Evolutionary conservation across 2,113 vertebrate genomes (phyloP).

Genomic region (Perognathus longimembris): DNA sequence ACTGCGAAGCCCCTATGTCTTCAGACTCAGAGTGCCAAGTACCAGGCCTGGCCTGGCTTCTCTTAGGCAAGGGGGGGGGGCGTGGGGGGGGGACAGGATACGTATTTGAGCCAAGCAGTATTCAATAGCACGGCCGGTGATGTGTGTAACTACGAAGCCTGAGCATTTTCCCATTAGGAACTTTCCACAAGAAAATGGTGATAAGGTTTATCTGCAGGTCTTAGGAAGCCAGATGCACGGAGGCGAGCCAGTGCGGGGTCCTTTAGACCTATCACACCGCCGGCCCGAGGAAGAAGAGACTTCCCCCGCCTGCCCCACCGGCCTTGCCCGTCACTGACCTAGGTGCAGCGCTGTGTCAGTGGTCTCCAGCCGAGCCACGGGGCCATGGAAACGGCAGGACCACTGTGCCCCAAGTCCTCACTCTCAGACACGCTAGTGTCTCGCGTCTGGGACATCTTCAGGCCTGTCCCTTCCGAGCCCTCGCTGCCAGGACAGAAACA

Average conservation of each 20-base stretch:
- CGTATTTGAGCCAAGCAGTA: accelerated
- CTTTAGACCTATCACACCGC: no score
- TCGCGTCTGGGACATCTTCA: no score
- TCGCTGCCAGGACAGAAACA: no score
- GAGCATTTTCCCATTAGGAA: accelerated
- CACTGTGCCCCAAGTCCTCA: neutral
- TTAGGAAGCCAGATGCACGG: no score
- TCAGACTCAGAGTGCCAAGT: no score
- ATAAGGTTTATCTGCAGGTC: accelerated
- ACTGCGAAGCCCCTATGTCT: no score
- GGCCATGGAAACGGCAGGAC: neutral
- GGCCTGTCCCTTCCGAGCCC: no score
- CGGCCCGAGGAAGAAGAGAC: no score
- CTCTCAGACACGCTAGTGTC: neutral
- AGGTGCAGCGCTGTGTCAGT: no score
- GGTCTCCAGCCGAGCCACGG: neutral
- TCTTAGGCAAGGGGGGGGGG: no score
- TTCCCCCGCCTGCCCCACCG: no score
- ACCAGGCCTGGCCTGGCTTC: accelerated
- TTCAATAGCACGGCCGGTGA: accelerated
- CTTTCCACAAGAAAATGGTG: neutral
- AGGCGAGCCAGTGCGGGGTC: neutral
- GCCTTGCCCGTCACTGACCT: neutral
- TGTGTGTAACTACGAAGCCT: accelerated
- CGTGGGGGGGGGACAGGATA: neutral